phyloP scores from a whole-genome alignment of 2,797 vertebrate species.

The Poeciliopsis presidionis region DNA sequence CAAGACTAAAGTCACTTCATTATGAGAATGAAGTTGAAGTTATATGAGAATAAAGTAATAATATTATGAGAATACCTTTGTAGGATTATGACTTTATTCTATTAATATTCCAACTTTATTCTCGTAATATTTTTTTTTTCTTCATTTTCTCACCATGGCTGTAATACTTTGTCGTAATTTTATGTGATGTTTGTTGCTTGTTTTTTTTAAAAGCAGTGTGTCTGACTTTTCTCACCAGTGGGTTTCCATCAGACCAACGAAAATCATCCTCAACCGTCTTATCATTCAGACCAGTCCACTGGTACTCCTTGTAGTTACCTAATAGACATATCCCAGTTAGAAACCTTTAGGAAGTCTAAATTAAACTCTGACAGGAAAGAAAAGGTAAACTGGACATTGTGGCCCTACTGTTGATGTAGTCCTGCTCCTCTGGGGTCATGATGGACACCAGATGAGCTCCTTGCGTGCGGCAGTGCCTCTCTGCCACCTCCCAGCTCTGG shows the following conservation, averaged over 20 bases:
- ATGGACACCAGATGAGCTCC: slow-evolving; percentile 92
- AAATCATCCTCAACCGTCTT: slow-evolving; percentile 93
- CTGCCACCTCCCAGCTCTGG: slow-evolving; percentile 93
- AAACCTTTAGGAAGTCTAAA: not conserved
- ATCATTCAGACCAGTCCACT: slow-evolving; percentile 95
- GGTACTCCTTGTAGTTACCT: slow-evolving; percentile 93
- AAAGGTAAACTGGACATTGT: not conserved
- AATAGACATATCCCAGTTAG: slow-evolving; percentile 2
- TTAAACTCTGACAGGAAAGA: not conserved
- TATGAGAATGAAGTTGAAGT: too few relatives aligned
- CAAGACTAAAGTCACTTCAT: too few relatives aligned
- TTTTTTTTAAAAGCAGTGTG: not conserved
- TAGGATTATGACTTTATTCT: too few relatives aligned
- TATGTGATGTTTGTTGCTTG: not conserved
- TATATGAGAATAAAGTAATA: too few relatives aligned
- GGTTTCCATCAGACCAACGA: slow-evolving; percentile 93
- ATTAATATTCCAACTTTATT: too few relatives aligned
- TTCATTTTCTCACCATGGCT: too few relatives aligned
- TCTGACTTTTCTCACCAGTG: slow-evolving; percentile 83
- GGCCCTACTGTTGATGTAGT: slow-evolving; percentile 88
- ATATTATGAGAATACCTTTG: too few relatives aligned
- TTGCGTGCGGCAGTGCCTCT: slow-evolving; percentile 86
- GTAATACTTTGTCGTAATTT: too few relatives aligned
- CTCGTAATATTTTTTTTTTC: too few relatives aligned
- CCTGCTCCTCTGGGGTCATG: slow-evolving; percentile 91